These are phyloP conservation scores for Lampris megalopsis DNA, from an alignment of 2,113 vertebrate genomes.

Conservation along the genomic window DNA sequence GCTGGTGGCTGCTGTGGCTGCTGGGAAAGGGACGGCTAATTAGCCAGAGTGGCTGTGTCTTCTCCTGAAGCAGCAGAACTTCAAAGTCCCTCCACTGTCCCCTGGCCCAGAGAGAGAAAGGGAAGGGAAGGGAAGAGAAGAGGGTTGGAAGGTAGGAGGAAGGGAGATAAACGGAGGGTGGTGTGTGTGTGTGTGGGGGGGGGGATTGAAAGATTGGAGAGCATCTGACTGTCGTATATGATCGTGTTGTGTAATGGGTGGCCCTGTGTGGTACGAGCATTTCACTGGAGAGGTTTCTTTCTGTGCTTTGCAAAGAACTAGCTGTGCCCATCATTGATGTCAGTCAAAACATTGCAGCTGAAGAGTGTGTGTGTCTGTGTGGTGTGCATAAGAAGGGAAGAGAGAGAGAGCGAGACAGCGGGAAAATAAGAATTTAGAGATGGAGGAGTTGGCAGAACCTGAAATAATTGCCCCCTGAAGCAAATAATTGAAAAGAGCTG, in stretches of 20 bases:
- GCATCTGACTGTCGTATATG: conserved; percentile 43
- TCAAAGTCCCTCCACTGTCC: conserved; percentile 75
- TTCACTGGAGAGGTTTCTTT: background rate
- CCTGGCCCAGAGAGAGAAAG: conserved; percentile 54
- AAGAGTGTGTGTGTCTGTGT: conserved; percentile 12
- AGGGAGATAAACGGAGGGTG: conserved; percentile 25
- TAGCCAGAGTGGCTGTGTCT: conserved; percentile 72
- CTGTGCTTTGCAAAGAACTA: conserved; percentile 19
- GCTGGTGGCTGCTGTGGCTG: conserved; percentile 76
- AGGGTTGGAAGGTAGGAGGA: conserved; percentile 48
- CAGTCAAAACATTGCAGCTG: conserved; percentile 33
- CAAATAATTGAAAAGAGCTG: conserved; percentile 66
- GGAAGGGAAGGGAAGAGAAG: conserved; percentile 25
- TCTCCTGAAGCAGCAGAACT: conserved; percentile 68
- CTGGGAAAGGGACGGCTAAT: conserved; percentile 82
- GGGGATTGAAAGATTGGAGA: conserved; percentile 31
- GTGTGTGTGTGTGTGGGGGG: background rate
- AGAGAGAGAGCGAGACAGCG: background rate
- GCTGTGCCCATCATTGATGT: conserved; percentile 47
- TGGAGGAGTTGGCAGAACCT: conserved; percentile 50
- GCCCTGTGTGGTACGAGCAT: conserved; percentile 1
- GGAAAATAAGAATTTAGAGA: conserved; percentile 41
- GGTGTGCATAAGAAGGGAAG: background rate
- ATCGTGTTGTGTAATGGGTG: conserved; percentile 35
- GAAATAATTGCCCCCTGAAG: conserved; percentile 76